Percentiles rank a stretch among this genome's conserved stretches.
These are phyloP conservation scores for Xyliphius kryptos DNA, from an alignment of 2,113 vertebrate genomes.

Conservation along the genomic window DNA sequence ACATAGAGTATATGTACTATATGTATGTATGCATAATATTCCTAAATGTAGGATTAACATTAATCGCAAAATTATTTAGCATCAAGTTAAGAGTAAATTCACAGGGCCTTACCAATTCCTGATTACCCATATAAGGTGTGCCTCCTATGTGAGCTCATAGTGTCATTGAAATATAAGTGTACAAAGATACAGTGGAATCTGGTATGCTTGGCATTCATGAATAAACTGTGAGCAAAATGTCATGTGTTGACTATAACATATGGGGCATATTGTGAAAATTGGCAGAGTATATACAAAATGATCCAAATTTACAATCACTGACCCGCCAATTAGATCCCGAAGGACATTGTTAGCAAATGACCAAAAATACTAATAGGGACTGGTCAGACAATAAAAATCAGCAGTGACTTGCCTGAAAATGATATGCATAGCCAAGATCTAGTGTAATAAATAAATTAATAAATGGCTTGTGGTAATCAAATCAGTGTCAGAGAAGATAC, in stretches of 20 bases:
- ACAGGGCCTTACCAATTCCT: not conserved
- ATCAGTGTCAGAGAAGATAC: not conserved
- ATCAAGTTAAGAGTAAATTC: not conserved
- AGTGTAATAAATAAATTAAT: constrained; percentile 1
- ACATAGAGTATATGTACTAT: too few species aligned
- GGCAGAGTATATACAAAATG: constrained; percentile 2
- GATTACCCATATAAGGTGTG: not conserved
- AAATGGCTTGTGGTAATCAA: not conserved
- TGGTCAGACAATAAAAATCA: not conserved
- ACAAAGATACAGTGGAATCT: not conserved
- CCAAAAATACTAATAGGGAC: not conserved
- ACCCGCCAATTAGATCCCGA: not conserved
- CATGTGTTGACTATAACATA: not conserved
- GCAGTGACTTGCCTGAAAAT: not conserved
- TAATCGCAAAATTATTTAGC: not conserved
- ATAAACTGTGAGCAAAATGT: not conserved
- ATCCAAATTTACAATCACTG: not conserved
- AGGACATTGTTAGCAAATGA: constrained; percentile 12
- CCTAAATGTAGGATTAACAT: not conserved
- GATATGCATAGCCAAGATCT: not conserved
- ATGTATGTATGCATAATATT: not conserved
- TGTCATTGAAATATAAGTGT: not conserved
- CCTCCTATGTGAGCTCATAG: not conserved
- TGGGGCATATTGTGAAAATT: not conserved
- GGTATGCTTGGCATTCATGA: not conserved